A percentile compares a stretch with the other conserved stretches of the same genome.
These are phyloP conservation scores for Coranthus polyacanthus DNA, from an alignment of 2,797 vertebrate species.

Conservation along the genomic window DNA sequence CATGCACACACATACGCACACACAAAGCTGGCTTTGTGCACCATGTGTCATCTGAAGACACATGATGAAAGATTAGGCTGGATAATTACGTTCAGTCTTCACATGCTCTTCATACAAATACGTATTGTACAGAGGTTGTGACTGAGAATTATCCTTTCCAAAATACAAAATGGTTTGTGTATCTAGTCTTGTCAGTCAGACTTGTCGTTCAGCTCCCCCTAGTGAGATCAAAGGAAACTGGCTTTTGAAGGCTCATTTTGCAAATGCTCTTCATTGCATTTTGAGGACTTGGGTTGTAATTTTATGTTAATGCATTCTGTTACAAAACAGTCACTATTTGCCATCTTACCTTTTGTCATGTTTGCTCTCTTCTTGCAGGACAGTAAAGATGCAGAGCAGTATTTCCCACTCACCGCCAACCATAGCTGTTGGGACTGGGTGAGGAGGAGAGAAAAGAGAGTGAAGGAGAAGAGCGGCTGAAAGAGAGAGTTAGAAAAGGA, in stretches of 20 bases:
- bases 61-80: constrained; percentile 28
- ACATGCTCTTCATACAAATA: constrained; percentile 8
- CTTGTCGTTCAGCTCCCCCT: constrained; percentile 66
- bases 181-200: neutral
- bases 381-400: constrained; percentile 79
- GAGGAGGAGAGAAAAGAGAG: constrained; percentile 62
- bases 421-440: constrained; percentile 87
- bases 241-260: neutral
- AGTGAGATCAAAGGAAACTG: constrained; percentile 45
- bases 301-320: constrained; percentile 9
- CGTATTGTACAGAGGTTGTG: neutral
- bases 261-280: too few species aligned
- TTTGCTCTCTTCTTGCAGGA: constrained; percentile 58
- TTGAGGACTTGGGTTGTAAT: neutral
- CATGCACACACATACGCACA: constrained; percentile 46
- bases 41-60: constrained; percentile 40
- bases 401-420: constrained; percentile 81
- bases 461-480: constrained; percentile 17
- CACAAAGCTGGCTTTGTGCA: constrained; percentile 41
- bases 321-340: neutral
- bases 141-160: constrained; percentile 33
- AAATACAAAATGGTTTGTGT: neutral
- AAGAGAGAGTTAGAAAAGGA: neutral
- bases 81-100: constrained; percentile 14
- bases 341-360: neutral